phyloP scores from a whole-genome alignment of 2,888 invertebrate genomes.

The Lomographa bimaculata region DNA sequence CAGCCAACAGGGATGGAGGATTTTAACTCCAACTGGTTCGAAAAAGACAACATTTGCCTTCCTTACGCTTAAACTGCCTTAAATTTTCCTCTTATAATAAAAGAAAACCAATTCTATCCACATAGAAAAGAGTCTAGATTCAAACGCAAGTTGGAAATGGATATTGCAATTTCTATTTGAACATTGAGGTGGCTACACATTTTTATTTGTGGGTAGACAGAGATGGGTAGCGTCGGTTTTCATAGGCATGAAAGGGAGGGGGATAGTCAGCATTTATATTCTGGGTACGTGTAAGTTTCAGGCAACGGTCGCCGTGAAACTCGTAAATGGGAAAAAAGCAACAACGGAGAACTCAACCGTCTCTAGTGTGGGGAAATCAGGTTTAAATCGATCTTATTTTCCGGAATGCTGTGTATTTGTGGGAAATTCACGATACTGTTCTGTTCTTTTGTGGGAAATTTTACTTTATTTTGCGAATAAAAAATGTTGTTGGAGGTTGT shows the following conservation, averaged over 20 bases:
- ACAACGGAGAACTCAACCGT: conserved; percentile 79
- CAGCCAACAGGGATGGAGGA: conserved; percentile 72
- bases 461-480: conserved; percentile 6
- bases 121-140: conserved; percentile 50
- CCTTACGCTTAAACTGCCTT: conserved; percentile 49
- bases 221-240: conserved; percentile 48
- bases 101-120: conserved; percentile 44
- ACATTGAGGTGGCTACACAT: conserved; percentile 77
- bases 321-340: conserved; percentile 84
- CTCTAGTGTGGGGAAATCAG: conserved; percentile 70
- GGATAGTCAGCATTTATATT: conserved; percentile 76
- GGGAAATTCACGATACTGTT: conserved; percentile 22
- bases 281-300: conserved; percentile 83
- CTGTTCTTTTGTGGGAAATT: conserved; percentile 5
- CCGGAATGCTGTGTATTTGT: conserved; percentile 23
- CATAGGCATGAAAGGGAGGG: conserved; percentile 52
- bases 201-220: conserved; percentile 77
- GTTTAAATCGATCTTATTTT: conserved; percentile 41
- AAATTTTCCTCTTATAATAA: conserved; percentile 32
- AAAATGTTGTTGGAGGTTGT: background rate
- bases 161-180: conserved; percentile 76
- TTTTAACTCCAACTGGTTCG: conserved; percentile 80
- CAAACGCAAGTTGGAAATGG: conserved; percentile 47
- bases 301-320: conserved; percentile 84
- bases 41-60: conserved; percentile 80